Base-by-base conservation (phyloP, 92 coral and sea anemone species). In the Epizoanthus scotinus region DNA sequence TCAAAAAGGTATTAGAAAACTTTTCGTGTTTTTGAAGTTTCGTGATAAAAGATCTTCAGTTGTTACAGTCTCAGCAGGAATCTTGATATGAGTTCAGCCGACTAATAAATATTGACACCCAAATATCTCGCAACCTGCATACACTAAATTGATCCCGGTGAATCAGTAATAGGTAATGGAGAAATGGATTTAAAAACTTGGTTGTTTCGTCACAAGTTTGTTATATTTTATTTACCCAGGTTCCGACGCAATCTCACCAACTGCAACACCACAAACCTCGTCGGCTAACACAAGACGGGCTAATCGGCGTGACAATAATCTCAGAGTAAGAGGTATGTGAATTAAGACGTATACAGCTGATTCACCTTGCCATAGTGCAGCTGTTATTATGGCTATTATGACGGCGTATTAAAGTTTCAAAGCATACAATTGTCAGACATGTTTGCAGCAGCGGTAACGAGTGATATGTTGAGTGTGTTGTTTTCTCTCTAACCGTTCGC, bases 241-340 rank as follows among this genome's bases (percentile, higher is more conserved):
- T 58, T 75, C 81, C 44, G 81, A 75, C 81, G 79, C 40, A n/a
- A 60, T 22, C 17, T 75, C 81, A 58, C 59, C 80, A 21, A n/a
- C n/a, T n/a, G n/a, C n/a, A n/a, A 31, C 67, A 21, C 81, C 60
- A 19, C 61, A 66, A 22, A 21, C 81, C 15, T 22, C 81, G 63
- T 66, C 80, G 9, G 36, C 31, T 20, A 74, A 13, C n/a, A 74
- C 81, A 59, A 67, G 40, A n/a, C 28, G 27, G 27, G 14, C 24
- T 3, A 31, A 14, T 27, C 27, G 55, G 25, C 47, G 15, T 5
- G 61, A 75, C 17, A 75, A 63, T 21, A 49, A 66, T 36, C 42
- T 29, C 38, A 57, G 81, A 75, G 81, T 29, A 36, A 57, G 81
- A 75, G 81, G 81, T 75, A 20, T 29, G 81, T 75, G 21, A 17